Percentiles rank a stretch among this genome's conserved stretches.
phyloP scores from a whole-genome alignment of 2,888 invertebrate genomes.

The Teleogryllus oceanicus region DNA sequence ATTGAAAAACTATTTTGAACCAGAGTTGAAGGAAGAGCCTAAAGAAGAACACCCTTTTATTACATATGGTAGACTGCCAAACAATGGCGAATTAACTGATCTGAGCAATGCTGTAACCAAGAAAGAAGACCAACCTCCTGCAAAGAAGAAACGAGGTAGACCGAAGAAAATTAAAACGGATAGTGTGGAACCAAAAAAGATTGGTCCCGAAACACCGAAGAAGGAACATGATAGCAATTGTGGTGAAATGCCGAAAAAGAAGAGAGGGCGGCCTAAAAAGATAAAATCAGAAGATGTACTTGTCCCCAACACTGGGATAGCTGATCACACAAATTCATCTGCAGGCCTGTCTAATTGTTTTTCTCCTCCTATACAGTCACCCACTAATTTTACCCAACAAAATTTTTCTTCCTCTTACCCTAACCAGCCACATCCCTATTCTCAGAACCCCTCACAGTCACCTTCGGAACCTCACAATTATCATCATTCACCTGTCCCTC shows the following conservation, averaged over 20 bases:
- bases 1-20: slow-evolving; percentile 61
- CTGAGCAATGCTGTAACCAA: slow-evolving; percentile 52
- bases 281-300: slow-evolving; percentile 62
- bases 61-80: slow-evolving; percentile 39
- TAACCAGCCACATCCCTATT: slow-evolving; percentile 40
- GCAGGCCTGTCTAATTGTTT: slow-evolving; percentile 52
- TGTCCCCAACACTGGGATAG: slow-evolving; percentile 41
- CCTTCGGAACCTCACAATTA: slow-evolving; percentile 41
- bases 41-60: slow-evolving; percentile 42
- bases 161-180: slow-evolving; percentile 79
- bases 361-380: slow-evolving; percentile 53
- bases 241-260: slow-evolving; percentile 72
- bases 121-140: slow-evolving; percentile 52
- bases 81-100: slow-evolving; percentile 46
- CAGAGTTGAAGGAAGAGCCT: slow-evolving; percentile 50
- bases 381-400: slow-evolving; percentile 49
- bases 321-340: slow-evolving; percentile 47
- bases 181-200: slow-evolving; percentile 56
- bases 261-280: slow-evolving; percentile 84
- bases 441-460: slow-evolving; percentile 42
- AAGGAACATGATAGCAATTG: slow-evolving; percentile 50
- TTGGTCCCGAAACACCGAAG: slow-evolving; percentile 31
- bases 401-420: slow-evolving; percentile 40
- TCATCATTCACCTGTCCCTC: slow-evolving; percentile 49
- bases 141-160: slow-evolving; percentile 84